Conservation (phyloP, 2,888 invertebrate genomes). For the Himalopsyche japonica region DNA sequence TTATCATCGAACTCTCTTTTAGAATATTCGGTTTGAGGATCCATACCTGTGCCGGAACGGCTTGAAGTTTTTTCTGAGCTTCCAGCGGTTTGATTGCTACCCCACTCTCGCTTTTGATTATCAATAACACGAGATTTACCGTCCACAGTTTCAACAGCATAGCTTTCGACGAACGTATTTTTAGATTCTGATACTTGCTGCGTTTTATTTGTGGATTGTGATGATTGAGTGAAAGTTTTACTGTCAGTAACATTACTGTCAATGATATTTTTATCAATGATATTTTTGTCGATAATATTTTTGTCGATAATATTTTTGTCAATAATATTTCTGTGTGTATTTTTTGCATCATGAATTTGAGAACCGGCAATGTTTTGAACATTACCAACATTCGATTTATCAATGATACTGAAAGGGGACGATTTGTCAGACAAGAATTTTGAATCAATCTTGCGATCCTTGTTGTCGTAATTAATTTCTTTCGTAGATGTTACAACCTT, state of each 20-base stretch:
- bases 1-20: constrained; percentile 47
- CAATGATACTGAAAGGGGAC: not conserved
- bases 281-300: not conserved
- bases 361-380: not conserved
- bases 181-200: constrained; percentile 53
- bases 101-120: constrained; percentile 49
- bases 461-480: constrained; percentile 41
- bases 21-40: constrained; percentile 50
- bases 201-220: constrained; percentile 46
- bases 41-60: constrained; percentile 49
- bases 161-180: constrained; percentile 54
- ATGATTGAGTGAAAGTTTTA: constrained; percentile 2
- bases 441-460: constrained; percentile 40
- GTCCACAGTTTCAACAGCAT: constrained; percentile 36
- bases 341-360: not conserved
- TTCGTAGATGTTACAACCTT: constrained; percentile 41
- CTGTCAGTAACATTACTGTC: constrained; percentile 4
- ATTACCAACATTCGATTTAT: not conserved
- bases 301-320: not conserved
- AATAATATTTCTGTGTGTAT: not conserved
- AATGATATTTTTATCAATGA: not conserved
- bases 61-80: constrained; percentile 47
- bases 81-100: constrained; percentile 42
- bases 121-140: constrained; percentile 34
- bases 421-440: constrained; percentile 39